Evolutionary conservation across 23 tunicate species (phyloP), one percentile per base, ranked within the genome.

Genomic region (Styela clava): DNA sequence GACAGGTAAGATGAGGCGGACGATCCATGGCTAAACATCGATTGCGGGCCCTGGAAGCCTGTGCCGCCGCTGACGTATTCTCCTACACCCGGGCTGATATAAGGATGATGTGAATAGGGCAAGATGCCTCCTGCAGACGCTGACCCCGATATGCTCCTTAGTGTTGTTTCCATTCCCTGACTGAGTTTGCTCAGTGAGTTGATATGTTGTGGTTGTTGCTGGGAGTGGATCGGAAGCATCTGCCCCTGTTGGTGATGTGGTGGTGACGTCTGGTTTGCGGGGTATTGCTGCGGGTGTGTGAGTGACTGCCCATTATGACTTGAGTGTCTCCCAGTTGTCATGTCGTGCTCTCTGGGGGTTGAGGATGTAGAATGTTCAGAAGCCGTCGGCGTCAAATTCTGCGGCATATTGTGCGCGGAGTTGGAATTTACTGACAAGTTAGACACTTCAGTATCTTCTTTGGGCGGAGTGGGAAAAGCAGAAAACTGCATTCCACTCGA

Each of bases 41-140:
- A 85, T 36, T 81, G 85, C 31, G 74, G 62, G 64, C 33, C 63
- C 64, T 79, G 85, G 82, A 74, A 84, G 31, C 81, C 67, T 3
- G 94, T 28, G 19, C 34, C 35, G 22, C 74, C 88, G 78, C 82
- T 63, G 69, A 61, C 56, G 83, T 89, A 89, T 21, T 86, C 85
- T 1, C 88, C 85, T 37, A 71, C 81, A 62, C 63, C 72, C 62
- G 94, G 34, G 21, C 85, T 44, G 56, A 89, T 84, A 72, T 89
- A 89, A 29, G 88, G 84, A 72, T 89, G 88, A 52, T 76, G 81
- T 0, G 94, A 84, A 63, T 89, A 89, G 0, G 94, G 82, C 82
- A 89, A n/a, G 24, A 89, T 79, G 0, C 81, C 20, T 2, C 87
- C 71, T 7, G 70, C 30, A 16, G 81, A 22, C 2, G 87, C 26